phyloP scores from a whole-genome alignment of 2,797 vertebrate genomes.

The Anabacerthia variegaticeps region DNA sequence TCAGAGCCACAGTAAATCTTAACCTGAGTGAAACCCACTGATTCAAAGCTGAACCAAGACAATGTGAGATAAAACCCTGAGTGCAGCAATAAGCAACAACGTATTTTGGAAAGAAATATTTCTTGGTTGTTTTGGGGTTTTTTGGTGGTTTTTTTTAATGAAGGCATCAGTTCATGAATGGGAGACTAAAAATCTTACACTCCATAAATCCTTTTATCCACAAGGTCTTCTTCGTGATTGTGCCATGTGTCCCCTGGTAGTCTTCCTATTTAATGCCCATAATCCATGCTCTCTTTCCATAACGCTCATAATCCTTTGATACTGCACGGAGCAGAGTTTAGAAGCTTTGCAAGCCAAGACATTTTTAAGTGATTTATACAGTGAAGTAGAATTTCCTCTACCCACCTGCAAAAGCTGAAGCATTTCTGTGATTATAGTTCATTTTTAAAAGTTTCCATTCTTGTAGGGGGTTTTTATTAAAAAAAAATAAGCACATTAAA shows the following conservation, averaged over 20 bases:
- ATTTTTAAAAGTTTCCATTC: conserved; percentile 32
- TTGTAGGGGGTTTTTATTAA: neutral
- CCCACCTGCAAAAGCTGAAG: conserved; percentile 38
- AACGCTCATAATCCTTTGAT: conserved; percentile 28
- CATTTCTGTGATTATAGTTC: neutral
- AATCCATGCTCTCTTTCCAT: neutral
- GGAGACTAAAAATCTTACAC: neutral
- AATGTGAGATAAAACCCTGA: neutral
- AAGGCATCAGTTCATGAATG: neutral
- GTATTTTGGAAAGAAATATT: neutral
- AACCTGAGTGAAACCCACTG: neutral
- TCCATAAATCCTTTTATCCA: conserved; percentile 24
- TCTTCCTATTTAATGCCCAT: conserved; percentile 3
- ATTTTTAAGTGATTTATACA: conserved; percentile 36
- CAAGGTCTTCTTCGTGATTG: neutral
- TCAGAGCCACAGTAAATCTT: neutral
- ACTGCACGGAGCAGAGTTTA: neutral
- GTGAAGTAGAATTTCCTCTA: conserved; percentile 45
- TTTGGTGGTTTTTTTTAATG: neutral
- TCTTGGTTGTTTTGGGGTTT: neutral
- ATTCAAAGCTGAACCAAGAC: neutral
- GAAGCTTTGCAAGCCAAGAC: neutral
- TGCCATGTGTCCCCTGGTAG: neutral
- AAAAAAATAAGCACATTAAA: neutral
- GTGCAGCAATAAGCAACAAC: neutral